Base-by-base conservation (phyloP, 2,888 invertebrate genomes). In the Galerucella calmariensis region DNA sequence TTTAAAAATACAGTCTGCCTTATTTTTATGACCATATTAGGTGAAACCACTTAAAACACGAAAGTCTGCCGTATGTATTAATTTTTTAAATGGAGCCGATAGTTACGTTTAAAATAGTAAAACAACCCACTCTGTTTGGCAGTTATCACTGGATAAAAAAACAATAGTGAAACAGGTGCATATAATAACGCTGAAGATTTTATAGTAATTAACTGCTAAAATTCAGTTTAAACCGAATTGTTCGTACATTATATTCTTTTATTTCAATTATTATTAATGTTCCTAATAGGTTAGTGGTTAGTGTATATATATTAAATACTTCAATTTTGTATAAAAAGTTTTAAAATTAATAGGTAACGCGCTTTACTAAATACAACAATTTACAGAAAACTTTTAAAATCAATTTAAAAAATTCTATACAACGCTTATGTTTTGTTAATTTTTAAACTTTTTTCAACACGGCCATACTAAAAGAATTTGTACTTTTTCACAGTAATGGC, bases 1-100 rank as follows among this genome's bases (percentile, higher is more conserved):
- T 62, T 63, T 72, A 62, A 67, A 66, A 72, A 53, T 67, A 66
- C 62, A 68, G 67, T 73, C 73, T 72, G 72, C 72, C 56, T 65
- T 48, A 56, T 63, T 27, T 27, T 70, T 51, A 65, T 56, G 48
- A 48, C 56, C 61, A 46, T 41, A 65, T 8, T 27, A 27, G 4
- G 51, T 27, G 12, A 41, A 53, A 44, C 20, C 56, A 71, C 35
- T 20, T 51, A 2, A 70, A 41, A 51, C 70, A 65, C 35, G 62
- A 71, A 71, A 71, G 70, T 70, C 35, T 56, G 16, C 20, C n/a
- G 11, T 56, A 56, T 16, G 20, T 20, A 16, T 56, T 2, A 20
- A 6, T 35, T 8, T 41, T 41, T 9, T 10, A 10, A 56, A 16
- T 8, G n/a, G 14, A 51, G 4, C 51, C n/a, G 51, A 51, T n/a